Conservation (phyloP, 2,113 vertebrate species). For the Spea bombifrons region DNA sequence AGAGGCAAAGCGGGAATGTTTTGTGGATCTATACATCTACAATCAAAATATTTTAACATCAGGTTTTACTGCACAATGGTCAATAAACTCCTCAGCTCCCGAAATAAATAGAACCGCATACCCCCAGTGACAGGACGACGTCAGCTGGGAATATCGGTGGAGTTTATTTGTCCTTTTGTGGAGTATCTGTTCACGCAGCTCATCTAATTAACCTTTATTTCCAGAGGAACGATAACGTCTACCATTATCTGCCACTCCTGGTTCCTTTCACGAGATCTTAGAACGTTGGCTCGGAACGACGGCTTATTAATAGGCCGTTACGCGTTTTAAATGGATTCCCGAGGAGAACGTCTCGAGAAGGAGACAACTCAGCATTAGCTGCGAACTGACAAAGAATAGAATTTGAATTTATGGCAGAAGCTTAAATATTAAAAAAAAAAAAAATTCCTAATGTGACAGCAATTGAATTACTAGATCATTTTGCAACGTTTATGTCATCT, state of each 20-base stretch:
- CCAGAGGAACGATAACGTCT: constrained; percentile 56
- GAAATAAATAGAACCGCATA: too few species aligned
- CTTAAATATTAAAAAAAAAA: constrained; percentile 55
- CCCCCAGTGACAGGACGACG: too few species aligned
- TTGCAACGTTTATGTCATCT: constrained; percentile 39
- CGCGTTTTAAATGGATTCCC: constrained; percentile 65
- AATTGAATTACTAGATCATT: constrained; percentile 54
- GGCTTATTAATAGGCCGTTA: constrained; percentile 72
- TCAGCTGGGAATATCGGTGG: too few species aligned
- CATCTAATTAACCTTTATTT: constrained; percentile 68
- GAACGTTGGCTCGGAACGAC: constrained; percentile 59
- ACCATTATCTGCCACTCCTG: constrained; percentile 60
- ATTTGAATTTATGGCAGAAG: constrained; percentile 61
- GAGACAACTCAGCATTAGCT: constrained; percentile 67
- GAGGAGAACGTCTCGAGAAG: constrained; percentile 59
- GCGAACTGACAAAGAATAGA: constrained; percentile 62
- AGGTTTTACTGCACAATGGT: too few species aligned
- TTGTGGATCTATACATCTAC: too few species aligned
- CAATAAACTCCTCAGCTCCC: too few species aligned
- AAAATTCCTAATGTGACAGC: constrained; percentile 49
- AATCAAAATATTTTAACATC: too few species aligned
- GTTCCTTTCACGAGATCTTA: constrained; percentile 52
- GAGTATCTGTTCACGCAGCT: too few species aligned
- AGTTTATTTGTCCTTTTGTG: too few species aligned
- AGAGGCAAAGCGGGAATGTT: too few species aligned